Base-by-base conservation (phyloP, 2,797 vertebrate species). In the Sphenopsis melanotis region DNA sequence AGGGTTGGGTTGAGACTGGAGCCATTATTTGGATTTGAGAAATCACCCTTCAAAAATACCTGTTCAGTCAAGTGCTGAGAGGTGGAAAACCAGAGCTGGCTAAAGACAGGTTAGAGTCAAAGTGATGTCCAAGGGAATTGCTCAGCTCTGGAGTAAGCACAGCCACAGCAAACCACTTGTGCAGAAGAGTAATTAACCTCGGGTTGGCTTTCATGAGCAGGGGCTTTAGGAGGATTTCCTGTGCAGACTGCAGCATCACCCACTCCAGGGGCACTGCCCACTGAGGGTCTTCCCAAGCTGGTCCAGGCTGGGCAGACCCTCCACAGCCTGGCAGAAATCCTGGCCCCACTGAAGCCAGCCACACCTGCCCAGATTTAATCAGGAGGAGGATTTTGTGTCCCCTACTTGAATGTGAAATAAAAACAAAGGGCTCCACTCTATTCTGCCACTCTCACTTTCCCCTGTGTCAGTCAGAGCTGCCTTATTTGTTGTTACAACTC, bases 221-320 rank as follows among this genome's bases (percentile, higher is more conserved):
- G 46, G n/a, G 15, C 46, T 88, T 92, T 36, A 42, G 47, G 47
- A 64, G 50, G 14, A 30, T 69, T 90, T 69, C n/a, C 29, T 1
- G 5, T 17, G 50, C 50, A 66, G 1, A 7, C 22, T 16, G 57
- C 61, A 88, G 55, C 77, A 82, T 8, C 26, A 2, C 30, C 32
- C 1, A 1, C 2, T 5, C 12, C 26, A 0, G 2, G 37, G 41
- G 37, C 3, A 16, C 30, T 2, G 8, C 7, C 39, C 5, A 0
- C n/a, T 1, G 1, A 1, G 3, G 70, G 13, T 57, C 42, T 15
- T 27, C 11, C 50, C 39, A 29, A 27, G 36, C 15, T 70, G 60
- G 7, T 15, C 52, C 26, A 5, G 41, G 20, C 39, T 22, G 10
- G 59, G 32, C 57, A 66, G 64, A 55, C 11, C 32, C 34, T 46